Evolutionary conservation across 2,113 vertebrate genomes (phyloP), one percentile per base, ranked within the genome.

Genomic region (Stomatorhinus ivindoensis): DNA sequence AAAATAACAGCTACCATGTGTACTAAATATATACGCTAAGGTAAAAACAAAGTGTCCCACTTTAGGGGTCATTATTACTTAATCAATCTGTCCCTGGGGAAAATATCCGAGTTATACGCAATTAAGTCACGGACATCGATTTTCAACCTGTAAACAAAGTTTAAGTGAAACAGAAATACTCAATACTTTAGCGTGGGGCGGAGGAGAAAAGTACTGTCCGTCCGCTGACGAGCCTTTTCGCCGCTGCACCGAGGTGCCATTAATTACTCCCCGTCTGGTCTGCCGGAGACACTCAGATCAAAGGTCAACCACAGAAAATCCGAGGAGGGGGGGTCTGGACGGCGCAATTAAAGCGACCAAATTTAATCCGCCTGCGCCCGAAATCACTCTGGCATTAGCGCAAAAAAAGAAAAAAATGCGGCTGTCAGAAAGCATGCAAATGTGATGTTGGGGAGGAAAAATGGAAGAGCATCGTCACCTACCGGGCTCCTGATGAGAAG

Each of bases 41-140:
- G 96, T 92, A 94, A 93, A 17, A 51, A 86, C 8, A 51, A 47
- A 87, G 27, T 51, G 50, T 19, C 24, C 95, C 95, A 84, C 95
- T 95, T 95, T 95, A 93, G 92, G 94, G 96, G 95, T 97, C 96
- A 97, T 98, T 97, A 97, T 97, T 96, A 97, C 97, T 97, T 97
- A 97, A 97, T 98, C 97, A 96, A 96, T 97, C 95, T 96, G 94
- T 96, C 96, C 95, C 96, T 93, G 94, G 96, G 95, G 94, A 92
- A 94, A 94, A 96, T 94, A 95, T 93, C 95, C 95, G 95, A 94
- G 94, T 93, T 93, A 94, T 93, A 95, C 96, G 95, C 95, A 96
- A 94, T 97, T 95, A 95, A 96, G 94, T 94, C 96, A 95, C 92
- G 95, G 95, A 94, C 93, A 95, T 95, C 94, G 94, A 95, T 95